These are phyloP conservation scores for Sandelia bainsii DNA, from an alignment of 2,797 vertebrate genomes.

Conservation along the genomic window DNA sequence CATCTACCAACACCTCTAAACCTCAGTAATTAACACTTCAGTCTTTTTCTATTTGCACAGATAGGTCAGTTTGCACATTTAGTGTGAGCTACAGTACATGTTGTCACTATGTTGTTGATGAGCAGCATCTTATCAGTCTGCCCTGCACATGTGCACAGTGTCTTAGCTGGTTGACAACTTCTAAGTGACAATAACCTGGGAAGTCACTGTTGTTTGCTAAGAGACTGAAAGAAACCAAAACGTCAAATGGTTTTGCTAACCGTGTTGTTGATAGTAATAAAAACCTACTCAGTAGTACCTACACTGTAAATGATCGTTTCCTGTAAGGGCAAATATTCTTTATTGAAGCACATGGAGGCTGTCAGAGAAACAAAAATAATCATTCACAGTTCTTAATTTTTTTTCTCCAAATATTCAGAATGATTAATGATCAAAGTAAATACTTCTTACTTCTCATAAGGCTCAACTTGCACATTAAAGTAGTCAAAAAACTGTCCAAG, in stretches of 20 bases:
- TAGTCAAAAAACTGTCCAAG: slow-evolving; percentile 34
- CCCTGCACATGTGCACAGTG: neutral
- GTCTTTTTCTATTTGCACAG: neutral
- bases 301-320: neutral
- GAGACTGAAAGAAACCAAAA: neutral
- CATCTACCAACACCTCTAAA: neutral
- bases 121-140: slow-evolving; percentile 3
- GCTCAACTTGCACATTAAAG: slow-evolving; percentile 2
- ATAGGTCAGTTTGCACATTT: neutral
- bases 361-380: neutral
- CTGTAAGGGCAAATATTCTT: neutral
- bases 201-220: neutral
- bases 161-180: neutral
- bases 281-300: neutral
- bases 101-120: neutral
- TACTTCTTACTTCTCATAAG: neutral
- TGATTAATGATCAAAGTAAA: neutral
- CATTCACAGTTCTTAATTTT: neutral
- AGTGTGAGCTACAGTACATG: neutral
- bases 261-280: neutral
- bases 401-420: neutral
- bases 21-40: neutral
- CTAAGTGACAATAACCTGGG: neutral
- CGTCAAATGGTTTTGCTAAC: slow-evolving; percentile 2
- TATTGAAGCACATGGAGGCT: neutral